Conservation (phyloP, 2,888 invertebrate genomes). For the Zeuzera pyrina region DNA sequence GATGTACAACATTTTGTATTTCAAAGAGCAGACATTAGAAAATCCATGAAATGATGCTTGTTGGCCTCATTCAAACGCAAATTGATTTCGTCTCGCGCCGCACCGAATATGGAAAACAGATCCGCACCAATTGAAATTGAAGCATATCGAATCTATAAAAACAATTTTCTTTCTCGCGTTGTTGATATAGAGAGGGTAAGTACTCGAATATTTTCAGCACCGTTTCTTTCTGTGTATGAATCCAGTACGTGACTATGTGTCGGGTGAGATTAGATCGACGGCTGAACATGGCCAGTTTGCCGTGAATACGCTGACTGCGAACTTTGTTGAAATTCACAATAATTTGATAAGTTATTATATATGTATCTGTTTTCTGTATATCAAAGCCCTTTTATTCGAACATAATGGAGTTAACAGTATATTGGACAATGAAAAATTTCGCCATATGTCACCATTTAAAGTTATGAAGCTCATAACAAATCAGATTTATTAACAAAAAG, state of each 20-base stretch:
- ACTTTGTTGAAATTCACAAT: too few species aligned
- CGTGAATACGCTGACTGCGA: too few species aligned
- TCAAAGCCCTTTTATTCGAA: too few species aligned
- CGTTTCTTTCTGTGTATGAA: conserved; percentile 44
- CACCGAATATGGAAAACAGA: conserved; percentile 47
- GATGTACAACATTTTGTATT: too few species aligned
- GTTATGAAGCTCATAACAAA: too few species aligned
- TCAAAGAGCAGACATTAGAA: conserved; percentile 30
- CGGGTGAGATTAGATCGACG: conserved; percentile 35
- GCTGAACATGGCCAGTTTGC: not conserved
- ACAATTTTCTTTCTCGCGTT: conserved; percentile 57
- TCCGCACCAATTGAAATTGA: conserved; percentile 58
- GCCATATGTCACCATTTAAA: too few species aligned
- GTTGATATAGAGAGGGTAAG: conserved; percentile 46
- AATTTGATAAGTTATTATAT: too few species aligned
- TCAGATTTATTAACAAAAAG: too few species aligned
- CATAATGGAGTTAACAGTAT: too few species aligned
- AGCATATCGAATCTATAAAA: conserved; percentile 67
- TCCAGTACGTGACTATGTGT: conserved; percentile 50
- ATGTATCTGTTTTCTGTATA: too few species aligned
- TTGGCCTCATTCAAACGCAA: conserved; percentile 43
- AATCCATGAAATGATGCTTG: conserved; percentile 25
- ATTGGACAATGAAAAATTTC: too few species aligned
- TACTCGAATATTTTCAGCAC: conserved; percentile 43
- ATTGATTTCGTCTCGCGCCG: conserved; percentile 42